Evolutionary conservation across 2,888 invertebrate genomes (phyloP).

Genomic region (Tyria jacobaeae): DNA sequence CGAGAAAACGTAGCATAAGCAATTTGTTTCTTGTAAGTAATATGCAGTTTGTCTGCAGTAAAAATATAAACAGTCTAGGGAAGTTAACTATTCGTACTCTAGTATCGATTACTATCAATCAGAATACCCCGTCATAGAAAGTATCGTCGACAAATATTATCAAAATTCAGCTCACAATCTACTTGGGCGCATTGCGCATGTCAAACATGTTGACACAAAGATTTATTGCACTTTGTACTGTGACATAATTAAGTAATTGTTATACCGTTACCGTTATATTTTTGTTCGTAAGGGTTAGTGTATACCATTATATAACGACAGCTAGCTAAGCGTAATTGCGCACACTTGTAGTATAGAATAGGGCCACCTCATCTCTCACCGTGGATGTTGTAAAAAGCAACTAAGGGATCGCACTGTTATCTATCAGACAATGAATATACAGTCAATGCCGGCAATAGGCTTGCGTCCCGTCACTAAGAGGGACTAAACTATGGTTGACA

Average conservation of each 20-base stretch:
- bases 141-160: conserved; percentile 58
- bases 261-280: conserved; percentile 30
- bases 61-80: not conserved
- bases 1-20: too few relatives aligned
- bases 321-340: not conserved
- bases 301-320: not conserved
- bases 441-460: too few relatives aligned
- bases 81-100: conserved; percentile 3
- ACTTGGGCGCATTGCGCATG: conserved; percentile 26
- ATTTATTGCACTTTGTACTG: conserved; percentile 51
- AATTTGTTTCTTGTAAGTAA: not conserved
- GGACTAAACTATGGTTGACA: too few relatives aligned
- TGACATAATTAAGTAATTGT: conserved; percentile 38
- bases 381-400: too few relatives aligned
- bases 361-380: too few relatives aligned
- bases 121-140: conserved; percentile 74
- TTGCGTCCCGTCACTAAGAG: too few relatives aligned
- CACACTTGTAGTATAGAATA: not conserved
- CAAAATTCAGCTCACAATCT: conserved; percentile 70
- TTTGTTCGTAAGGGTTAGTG: conserved; percentile 23
- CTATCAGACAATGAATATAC: too few relatives aligned
- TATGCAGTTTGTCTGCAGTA: not conserved
- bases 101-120: conserved; percentile 22
- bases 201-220: conserved; percentile 38
- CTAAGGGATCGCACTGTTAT: too few relatives aligned